Conservation (phyloP, 2,113 vertebrate genomes). For the Casuarius casuarius region DNA sequence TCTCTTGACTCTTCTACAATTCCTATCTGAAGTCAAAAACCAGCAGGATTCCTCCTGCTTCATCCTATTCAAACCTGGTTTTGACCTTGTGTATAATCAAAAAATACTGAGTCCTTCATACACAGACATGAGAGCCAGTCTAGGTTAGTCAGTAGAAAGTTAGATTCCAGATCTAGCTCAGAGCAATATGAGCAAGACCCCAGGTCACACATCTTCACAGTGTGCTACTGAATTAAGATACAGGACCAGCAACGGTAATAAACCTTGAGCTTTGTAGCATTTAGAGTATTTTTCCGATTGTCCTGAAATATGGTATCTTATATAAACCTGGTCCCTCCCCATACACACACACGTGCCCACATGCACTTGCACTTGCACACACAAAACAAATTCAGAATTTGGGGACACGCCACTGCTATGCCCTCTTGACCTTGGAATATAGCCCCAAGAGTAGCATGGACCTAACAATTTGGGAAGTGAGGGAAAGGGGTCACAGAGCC, state of each 20-base stretch:
- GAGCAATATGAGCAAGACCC: not conserved
- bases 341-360: accelerated
- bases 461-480: not conserved
- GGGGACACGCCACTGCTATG: not conserved
- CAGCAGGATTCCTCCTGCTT: not conserved
- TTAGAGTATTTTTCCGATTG: not conserved
- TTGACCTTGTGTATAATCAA: conserved; percentile 22
- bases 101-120: not conserved
- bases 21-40: conserved; percentile 26
- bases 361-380: not conserved
- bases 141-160: not conserved
- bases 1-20: not conserved
- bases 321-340: accelerated
- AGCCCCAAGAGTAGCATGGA: not conserved
- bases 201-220: not conserved
- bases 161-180: not conserved
- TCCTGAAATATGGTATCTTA: not conserved
- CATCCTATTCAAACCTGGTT: not conserved
- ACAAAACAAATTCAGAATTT: not conserved
- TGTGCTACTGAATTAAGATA: not conserved
- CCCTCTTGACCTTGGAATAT: not conserved
- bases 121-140: not conserved
- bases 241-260: not conserved
- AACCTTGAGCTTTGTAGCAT: not conserved
- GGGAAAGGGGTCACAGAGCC: not conserved